Base-by-base conservation (phyloP, 2,888 invertebrate genomes). In the Torymus aiolomorphi region DNA sequence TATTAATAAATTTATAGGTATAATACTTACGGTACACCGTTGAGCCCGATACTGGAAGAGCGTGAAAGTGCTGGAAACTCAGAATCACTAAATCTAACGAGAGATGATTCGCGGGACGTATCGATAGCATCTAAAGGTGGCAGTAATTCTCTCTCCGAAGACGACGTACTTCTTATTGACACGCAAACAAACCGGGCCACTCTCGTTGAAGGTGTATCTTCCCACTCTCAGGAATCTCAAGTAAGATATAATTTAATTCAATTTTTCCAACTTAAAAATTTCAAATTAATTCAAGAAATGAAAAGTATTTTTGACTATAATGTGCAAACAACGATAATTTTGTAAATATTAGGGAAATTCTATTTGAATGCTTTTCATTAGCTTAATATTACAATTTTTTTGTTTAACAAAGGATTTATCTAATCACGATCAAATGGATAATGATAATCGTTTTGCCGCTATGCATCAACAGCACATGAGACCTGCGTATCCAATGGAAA, bases 41-140 rank as follows among this genome's bases (percentile, higher is more conserved):
- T 94, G 16, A 93, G 93, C 70, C 93, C 94, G 0, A 94, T 94
- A 77, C 89, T 93, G 31, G 94, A 94, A 86, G 94, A 94, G 88
- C 91, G 92, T 56, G 92, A 92, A 76, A 90, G 89, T 72, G 87
- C 87, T n/a, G 83, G 86, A 2, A 90, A 87, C 61, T 89, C 90
- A 0, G 90, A 90, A 63, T 89, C 89, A 18, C 76, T 87, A 54
- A 80, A 80, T 24, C 85, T 85, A 51, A 91, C 84, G 81, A 90
- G 84, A 83, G 90, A 86, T 80, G 91, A 91, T 81, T 88, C 91
- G 1, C 89, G 88, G 31, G 90, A 89, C 54, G 86, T 85, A 10
- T 89, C 90, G 12, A 83, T 86, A 18, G 85, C 86, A 12, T 90
- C 90, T 3, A 88, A 83, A 80, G 77, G 73, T 16, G 78, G 75